Conservation (phyloP, 2,888 invertebrate genomes). For the Mechanitis messenoides region DNA sequence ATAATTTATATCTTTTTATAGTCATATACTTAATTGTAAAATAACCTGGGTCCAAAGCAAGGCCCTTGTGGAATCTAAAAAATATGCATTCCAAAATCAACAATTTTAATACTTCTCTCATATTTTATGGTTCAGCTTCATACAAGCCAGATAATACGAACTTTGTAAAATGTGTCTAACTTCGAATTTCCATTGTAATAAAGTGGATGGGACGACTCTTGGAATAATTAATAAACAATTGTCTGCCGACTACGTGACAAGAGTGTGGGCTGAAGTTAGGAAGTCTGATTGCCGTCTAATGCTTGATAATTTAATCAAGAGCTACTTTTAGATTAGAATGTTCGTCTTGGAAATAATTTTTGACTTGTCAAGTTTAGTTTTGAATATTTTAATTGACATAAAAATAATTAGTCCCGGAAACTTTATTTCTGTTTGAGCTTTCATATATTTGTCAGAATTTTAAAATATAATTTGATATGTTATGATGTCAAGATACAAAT, state of each 20-base stretch:
- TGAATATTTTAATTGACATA: too few relatives aligned
- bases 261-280: slow-evolving; percentile 30
- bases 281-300: slow-evolving; percentile 24
- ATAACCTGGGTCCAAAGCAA: too few relatives aligned
- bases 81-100: neutral
- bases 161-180: slow-evolving; percentile 27
- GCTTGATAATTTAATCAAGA: slow-evolving; percentile 23
- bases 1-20: too few relatives aligned
- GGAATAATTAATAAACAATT: slow-evolving; percentile 47
- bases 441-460: too few relatives aligned
- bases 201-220: slow-evolving; percentile 27
- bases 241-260: slow-evolving; percentile 37
- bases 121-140: neutral
- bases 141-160: slow-evolving; percentile 10
- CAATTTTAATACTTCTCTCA: neutral
- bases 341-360: slow-evolving; percentile 4
- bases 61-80: too few relatives aligned
- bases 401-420: too few relatives aligned
- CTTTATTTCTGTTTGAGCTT: too few relatives aligned
- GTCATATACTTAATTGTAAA: too few relatives aligned
- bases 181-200: slow-evolving; percentile 30
- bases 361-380: neutral
- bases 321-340: slow-evolving; percentile 8
- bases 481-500: neutral
- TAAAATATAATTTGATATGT: neutral